Evolutionary conservation across 2,113 vertebrate species (phyloP).

Genomic region (Nyctibius bracteatus): DNA sequence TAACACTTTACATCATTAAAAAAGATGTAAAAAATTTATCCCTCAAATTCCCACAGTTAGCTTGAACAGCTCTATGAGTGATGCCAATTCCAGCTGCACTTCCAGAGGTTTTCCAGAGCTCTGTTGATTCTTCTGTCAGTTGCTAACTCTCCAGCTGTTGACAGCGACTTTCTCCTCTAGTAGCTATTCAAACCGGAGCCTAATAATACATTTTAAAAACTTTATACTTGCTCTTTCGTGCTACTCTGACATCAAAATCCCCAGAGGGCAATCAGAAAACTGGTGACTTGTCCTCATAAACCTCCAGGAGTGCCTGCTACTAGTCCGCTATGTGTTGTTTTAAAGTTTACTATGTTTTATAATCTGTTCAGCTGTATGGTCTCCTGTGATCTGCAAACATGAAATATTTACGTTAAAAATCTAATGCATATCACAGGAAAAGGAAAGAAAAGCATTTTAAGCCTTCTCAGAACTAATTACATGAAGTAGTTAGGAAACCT

Average conservation of each 20-base stretch:
- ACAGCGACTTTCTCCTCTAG: neutral
- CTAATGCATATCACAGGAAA: neutral
- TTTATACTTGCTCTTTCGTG: neutral
- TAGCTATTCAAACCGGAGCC: neutral
- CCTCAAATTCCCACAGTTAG: neutral
- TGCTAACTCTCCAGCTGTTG: neutral
- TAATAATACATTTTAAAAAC: neutral
- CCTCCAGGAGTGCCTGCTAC: neutral
- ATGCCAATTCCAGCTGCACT: neutral
- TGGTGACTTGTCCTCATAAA: neutral
- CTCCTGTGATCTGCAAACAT: slow-evolving; percentile 8
- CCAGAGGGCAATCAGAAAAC: neutral
- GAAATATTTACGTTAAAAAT: slow-evolving; percentile 2
- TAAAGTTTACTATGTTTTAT: neutral
- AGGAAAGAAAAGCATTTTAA: neutral
- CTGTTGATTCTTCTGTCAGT: neutral
- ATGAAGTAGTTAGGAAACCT: neutral
- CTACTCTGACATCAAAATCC: neutral
- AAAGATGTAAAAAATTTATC: neutral
- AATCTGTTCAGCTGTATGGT: neutral
- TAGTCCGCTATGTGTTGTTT: neutral
- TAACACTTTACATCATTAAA: neutral
- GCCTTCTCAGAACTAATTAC: neutral
- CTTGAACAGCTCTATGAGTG: neutral
- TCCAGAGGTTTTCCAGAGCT: neutral